Evolutionary conservation across 2,113 vertebrate species (phyloP).

Genomic region (Dasyornis broadbenti): DNA sequence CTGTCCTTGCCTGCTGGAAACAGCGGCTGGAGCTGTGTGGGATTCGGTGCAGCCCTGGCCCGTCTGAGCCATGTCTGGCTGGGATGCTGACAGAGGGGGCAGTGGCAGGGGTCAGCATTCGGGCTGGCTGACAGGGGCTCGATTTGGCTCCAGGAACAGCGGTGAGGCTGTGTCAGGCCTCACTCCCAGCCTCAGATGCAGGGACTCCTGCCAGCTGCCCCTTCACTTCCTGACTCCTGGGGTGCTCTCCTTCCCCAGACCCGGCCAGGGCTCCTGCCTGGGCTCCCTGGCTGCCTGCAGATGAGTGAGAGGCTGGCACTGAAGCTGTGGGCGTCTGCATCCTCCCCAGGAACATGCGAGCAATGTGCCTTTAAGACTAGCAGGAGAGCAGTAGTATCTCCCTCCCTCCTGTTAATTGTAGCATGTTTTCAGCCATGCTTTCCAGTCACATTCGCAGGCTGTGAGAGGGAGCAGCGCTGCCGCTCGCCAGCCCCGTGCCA

Average conservation of each 20-base stretch:
- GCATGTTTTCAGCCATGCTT: conserved; percentile 59
- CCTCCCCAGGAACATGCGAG: not conserved
- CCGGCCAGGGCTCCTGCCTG: rapidly evolving
- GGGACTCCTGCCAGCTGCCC: not conserved
- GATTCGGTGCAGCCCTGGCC: rapidly evolving
- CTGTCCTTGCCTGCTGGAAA: not conserved
- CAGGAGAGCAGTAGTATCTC: conserved; percentile 60
- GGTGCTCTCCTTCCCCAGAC: not conserved
- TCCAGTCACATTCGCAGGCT: conserved; percentile 63
- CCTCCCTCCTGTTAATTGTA: conserved; percentile 66
- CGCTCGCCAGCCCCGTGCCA: not conserved
- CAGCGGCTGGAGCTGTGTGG: rapidly evolving
- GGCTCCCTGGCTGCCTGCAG: not conserved
- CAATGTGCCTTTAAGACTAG: conserved; percentile 65
- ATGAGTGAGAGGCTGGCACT: not conserved
- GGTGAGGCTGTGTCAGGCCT: not conserved
- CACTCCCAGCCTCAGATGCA: too few relatives aligned
- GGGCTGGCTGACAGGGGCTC: not conserved
- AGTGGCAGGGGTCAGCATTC: rapidly evolving
- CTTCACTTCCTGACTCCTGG: not conserved
- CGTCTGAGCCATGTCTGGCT: rapidly evolving
- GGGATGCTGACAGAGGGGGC: not conserved
- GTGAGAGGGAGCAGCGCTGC: not conserved
- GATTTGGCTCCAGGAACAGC: not conserved
- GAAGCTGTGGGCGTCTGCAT: not conserved